A percentile compares a stretch with the other conserved stretches of the same genome.
These are phyloP conservation scores for Hydrophis major DNA, from an alignment of 2,797 vertebrate genomes.

Conservation along the genomic window DNA sequence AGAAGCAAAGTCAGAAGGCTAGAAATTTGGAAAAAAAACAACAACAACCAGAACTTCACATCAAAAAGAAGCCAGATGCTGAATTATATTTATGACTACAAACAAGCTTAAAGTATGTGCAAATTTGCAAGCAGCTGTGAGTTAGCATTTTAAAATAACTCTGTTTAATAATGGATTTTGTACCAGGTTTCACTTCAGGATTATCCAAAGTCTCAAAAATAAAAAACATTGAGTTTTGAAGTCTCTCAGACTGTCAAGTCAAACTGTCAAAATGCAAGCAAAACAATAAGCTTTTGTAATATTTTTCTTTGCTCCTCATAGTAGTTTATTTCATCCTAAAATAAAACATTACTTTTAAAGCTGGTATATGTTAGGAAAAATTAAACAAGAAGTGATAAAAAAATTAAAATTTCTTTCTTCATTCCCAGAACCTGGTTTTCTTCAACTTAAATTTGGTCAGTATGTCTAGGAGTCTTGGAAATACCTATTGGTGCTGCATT, in stretches of 20 bases:
- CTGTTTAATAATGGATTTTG: conserved; percentile 55
- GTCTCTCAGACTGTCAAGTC: conserved; percentile 80
- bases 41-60: conserved; percentile 18
- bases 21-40: conserved; percentile 36
- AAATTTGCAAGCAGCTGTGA: conserved; percentile 58
- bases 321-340: conserved; percentile 11
- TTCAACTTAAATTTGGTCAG: not conserved
- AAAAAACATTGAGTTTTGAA: conserved; percentile 72
- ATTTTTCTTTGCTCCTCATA: conserved; percentile 38
- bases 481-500: conserved; percentile 11
- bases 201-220: conserved; percentile 78
- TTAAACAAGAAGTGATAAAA: not conserved
- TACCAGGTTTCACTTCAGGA: conserved; percentile 79
- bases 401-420: not conserved
- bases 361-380: conserved; percentile 1
- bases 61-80: conserved; percentile 56
- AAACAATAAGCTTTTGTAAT: conserved; percentile 60
- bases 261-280: conserved; percentile 91
- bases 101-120: conserved; percentile 70
- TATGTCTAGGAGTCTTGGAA: not conserved
- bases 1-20: conserved; percentile 48
- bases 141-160: conserved; percentile 66
- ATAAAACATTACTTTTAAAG: conserved; percentile 21
- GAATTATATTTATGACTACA: conserved; percentile 49
- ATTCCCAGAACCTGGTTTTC: not conserved